Conservation (phyloP, 2,888 invertebrate genomes). For the Apomyelois bistriatella region DNA sequence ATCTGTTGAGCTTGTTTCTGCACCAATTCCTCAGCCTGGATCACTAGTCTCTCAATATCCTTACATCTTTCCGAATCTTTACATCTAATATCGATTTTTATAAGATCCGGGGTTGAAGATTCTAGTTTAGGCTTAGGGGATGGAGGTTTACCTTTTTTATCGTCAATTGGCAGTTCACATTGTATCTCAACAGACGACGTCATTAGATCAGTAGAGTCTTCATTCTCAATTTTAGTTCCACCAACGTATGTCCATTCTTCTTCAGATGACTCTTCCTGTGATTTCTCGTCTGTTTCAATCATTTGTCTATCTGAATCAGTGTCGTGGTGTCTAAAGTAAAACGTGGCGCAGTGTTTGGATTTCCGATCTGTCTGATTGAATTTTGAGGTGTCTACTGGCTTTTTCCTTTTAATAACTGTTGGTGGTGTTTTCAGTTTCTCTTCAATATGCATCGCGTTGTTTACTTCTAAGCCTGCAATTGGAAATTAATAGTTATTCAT, state of each 20-base stretch:
- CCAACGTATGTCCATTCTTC: constrained; percentile 85
- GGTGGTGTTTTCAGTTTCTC: constrained; percentile 62
- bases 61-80: constrained; percentile 61
- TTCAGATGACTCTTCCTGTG: constrained; percentile 70
- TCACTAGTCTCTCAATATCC: constrained; percentile 87
- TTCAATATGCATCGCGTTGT: constrained; percentile 40
- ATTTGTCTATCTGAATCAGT: constrained; percentile 90
- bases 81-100: constrained; percentile 49
- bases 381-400: constrained; percentile 79
- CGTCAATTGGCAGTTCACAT: constrained; percentile 62
- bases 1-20: constrained; percentile 75
- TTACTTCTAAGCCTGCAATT: constrained; percentile 52
- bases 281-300: constrained; percentile 69
- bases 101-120: constrained; percentile 66
- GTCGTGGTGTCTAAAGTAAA: constrained; percentile 92
- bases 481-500: constrained; percentile 26
- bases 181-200: constrained; percentile 74
- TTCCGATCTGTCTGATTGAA: constrained; percentile 87
- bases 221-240: constrained; percentile 62
- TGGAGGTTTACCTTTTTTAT: constrained; percentile 48
- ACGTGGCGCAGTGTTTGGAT: constrained; percentile 90
- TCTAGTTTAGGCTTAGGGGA: constrained; percentile 60
- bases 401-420: constrained; percentile 73
- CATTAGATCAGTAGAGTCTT: constrained; percentile 74
- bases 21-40: constrained; percentile 90